Percentiles rank a stretch among this genome's conserved stretches.
These are phyloP conservation scores for Leucophenga varia DNA, from an alignment of 1,140 invertebrate genomes.

Conservation along the genomic window DNA sequence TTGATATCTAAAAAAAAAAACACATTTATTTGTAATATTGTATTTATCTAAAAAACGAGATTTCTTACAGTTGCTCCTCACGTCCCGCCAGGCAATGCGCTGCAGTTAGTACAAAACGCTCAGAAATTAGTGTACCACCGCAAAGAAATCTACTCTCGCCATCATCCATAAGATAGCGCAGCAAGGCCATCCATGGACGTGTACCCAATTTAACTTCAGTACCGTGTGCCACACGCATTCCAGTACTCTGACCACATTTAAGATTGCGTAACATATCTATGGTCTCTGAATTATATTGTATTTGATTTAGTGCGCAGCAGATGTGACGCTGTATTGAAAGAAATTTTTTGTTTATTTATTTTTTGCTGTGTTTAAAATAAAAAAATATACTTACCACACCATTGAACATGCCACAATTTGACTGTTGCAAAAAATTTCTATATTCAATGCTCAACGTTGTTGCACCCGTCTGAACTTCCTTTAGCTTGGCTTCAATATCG, in stretches of 20 bases:
- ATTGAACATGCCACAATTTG: conserved; percentile 29
- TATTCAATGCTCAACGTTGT: conserved; percentile 21
- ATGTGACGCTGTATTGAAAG: conserved; percentile 27
- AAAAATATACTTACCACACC: conserved; percentile 21
- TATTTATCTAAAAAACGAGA: background rate
- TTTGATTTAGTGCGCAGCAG: conserved; percentile 27
- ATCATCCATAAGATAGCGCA: conserved; percentile 53
- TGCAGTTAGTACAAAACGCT: conserved; percentile 65
- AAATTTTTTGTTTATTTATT: background rate
- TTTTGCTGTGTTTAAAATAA: background rate
- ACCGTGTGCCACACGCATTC: conserved; percentile 50
- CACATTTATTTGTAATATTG: background rate
- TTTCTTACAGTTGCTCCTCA: conserved; percentile 39
- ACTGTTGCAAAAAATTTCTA: conserved; percentile 25
- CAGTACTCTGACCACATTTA: conserved; percentile 37
- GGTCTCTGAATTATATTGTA: conserved; percentile 40
- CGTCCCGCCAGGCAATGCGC: conserved; percentile 56
- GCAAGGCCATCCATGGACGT: conserved; percentile 61
- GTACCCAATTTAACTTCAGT: conserved; percentile 56
- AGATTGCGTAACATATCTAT: conserved; percentile 31
- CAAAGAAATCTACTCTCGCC: conserved; percentile 32
- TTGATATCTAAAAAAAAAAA: conserved; percentile 41
- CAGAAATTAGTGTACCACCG: conserved; percentile 58
- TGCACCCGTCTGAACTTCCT: conserved; percentile 13
- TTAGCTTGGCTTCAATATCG: conserved; percentile 30